Conservation (phyloP, 2,888 invertebrate species). For the Hypomecis punctinalis region DNA sequence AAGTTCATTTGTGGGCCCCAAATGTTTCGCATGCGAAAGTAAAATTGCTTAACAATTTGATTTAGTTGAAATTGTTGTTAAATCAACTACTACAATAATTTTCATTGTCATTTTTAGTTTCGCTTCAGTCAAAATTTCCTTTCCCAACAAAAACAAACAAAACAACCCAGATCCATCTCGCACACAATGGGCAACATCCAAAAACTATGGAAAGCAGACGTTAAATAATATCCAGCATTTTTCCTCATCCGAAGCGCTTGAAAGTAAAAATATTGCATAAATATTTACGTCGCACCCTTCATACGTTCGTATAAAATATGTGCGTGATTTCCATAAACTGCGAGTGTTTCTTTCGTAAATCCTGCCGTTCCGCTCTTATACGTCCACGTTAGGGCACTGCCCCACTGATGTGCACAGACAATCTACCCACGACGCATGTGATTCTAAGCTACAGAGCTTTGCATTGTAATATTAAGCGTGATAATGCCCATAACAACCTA, state of each 20-base stretch:
- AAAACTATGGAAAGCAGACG: constrained; percentile 24
- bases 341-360: constrained; percentile 39
- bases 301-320: constrained; percentile 35
- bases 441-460: no score
- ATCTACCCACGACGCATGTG: no score
- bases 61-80: no score
- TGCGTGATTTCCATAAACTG: constrained; percentile 37
- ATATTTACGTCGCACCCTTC: constrained; percentile 38
- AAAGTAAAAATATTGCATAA: constrained; percentile 37
- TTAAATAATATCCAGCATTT: constrained; percentile 25
- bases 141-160: constrained; percentile 11
- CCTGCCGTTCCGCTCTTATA: constrained; percentile 24
- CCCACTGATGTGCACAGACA: no score
- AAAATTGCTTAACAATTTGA: no score
- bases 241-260: constrained; percentile 15
- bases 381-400: neutral
- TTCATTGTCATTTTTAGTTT: no score
- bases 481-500: no score
- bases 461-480: no score
- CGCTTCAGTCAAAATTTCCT: no score
- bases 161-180: constrained; percentile 9
- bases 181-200: constrained; percentile 11
- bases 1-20: no score
- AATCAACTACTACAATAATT: no score
- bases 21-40: no score